Evolutionary conservation across 2,797 vertebrate species (phyloP).

Genomic region (Silurus aristotelis): DNA sequence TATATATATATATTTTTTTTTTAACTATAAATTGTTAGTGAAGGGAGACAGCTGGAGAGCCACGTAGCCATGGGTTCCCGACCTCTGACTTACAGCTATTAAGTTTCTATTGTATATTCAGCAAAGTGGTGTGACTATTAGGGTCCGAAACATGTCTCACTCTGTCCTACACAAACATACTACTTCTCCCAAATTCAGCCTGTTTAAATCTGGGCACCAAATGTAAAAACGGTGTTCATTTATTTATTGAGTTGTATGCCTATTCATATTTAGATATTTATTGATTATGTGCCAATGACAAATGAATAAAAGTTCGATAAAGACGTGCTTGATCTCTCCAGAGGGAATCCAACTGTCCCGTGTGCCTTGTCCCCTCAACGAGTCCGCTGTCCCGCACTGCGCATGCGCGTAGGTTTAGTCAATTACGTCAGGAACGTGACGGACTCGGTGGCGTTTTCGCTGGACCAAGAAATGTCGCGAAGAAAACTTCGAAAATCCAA

Average conservation of each 20-base stretch:
- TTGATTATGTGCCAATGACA: not conserved
- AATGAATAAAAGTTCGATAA: not conserved
- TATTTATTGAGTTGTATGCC: not conserved
- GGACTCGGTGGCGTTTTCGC: not conserved
- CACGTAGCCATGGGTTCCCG: no score
- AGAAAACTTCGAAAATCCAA: conserved; percentile 30
- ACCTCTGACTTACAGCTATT: no score
- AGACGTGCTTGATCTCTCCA: not conserved
- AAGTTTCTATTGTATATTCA: no score
- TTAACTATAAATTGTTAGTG: no score
- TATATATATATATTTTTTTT: no score
- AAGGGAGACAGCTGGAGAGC: no score
- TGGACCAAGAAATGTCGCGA: conserved; percentile 22
- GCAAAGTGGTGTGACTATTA: no score
- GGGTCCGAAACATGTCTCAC: no score
- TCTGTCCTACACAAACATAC: no score
- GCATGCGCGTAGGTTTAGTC: not conserved
- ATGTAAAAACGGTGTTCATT: not conserved
- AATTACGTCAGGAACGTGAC: conserved; percentile 2
- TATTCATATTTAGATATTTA: not conserved
- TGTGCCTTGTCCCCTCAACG: not conserved
- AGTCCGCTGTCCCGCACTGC: not conserved
- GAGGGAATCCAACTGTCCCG: not conserved
- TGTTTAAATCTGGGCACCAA: no score
- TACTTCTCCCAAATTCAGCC: no score